Evolutionary conservation across 2,888 invertebrate species (phyloP), one percentile per base, ranked within the genome.

Genomic region (Eupithecia subfuscata): DNA sequence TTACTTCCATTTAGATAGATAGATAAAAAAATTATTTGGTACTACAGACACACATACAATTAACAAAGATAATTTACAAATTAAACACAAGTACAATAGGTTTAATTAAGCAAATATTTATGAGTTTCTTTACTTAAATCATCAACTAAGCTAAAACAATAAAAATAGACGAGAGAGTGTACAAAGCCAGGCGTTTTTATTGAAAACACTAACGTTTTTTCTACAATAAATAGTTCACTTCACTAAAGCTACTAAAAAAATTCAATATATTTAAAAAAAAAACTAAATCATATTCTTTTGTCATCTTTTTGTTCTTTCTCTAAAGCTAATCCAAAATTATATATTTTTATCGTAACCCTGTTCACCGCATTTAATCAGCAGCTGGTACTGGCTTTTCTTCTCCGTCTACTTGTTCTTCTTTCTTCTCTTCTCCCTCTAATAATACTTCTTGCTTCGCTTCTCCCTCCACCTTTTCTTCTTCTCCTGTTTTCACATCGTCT

Each of bases 401-500:
- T 22, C 11, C 56, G 22, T 56, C 22, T 56, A 52, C 52, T 52
- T 52, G 52, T 52, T 52, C 45, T 16, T 45, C 16, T 45, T 45
- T 45, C 8, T 52, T 18, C 9, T 56, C 56, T 11, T 52, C 52
- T 8, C 52, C 52, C 52, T 52, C 52, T n/a, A n/a, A 11, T 40
- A 9, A 9, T 48, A 6, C 48, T 48, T 48, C 43, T 48, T 18
- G 1, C n/a, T 48, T 48, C 8, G 7, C 48, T n/a, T 56, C 22
- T 56, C n/a, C 37, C 34, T 65, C 65, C 34, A 18, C 18, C n/a
- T 16, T 65, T 37, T 18, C 79, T 6, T 82, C 81, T 34, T 78
- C 77, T 16, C 81, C 77, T 37, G 79, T 78, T 25, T 25, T 60
- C 14, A 25, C 14, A 0, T 22, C 65, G 5, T 65, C 34, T n/a